phyloP scores from a whole-genome alignment of 2,888 invertebrate genomes.

The Callinectes sapidus region DNA sequence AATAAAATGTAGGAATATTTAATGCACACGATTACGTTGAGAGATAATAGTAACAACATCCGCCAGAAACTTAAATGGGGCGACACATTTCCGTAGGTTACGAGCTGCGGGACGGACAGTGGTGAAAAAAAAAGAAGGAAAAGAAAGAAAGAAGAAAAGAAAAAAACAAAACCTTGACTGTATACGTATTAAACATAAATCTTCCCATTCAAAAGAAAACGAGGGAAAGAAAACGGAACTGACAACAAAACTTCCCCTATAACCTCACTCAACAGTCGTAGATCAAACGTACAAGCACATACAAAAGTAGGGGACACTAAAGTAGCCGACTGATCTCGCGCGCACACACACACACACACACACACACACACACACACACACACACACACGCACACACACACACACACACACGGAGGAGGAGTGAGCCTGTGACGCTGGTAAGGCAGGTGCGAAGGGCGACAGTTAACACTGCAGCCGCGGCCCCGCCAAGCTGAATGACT shows the following conservation, averaged over 20 bases:
- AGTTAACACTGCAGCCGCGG: conserved; percentile 27
- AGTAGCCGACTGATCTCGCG: background rate
- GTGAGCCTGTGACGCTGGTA: background rate
- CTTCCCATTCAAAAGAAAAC: background rate
- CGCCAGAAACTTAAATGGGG: conserved; percentile 11
- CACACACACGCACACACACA: conserved; percentile 21
- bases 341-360: background rate
- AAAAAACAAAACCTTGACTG: background rate
- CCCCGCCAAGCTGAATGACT: conserved; percentile 36
- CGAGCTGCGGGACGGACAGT: background rate
- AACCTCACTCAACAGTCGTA: background rate
- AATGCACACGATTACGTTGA: too few species aligned
- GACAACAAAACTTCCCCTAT: background rate
- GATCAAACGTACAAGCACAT: background rate
- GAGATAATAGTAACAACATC: background rate
- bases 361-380: conserved; percentile 18
- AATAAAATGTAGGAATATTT: background rate
- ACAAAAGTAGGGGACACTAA: conserved; percentile 3
- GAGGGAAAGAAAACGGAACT: background rate
- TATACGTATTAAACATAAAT: background rate
- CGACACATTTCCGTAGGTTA: conserved; percentile 16
- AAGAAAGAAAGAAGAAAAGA: too few species aligned
- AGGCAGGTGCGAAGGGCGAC: conserved; percentile 22
- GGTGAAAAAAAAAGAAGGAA: background rate
- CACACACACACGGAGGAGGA: background rate